Percentiles rank a stretch among this genome's conserved stretches.
These are phyloP conservation scores for Myrmophylax atrothorax DNA, from an alignment of 2,113 vertebrate genomes.

Conservation along the genomic window DNA sequence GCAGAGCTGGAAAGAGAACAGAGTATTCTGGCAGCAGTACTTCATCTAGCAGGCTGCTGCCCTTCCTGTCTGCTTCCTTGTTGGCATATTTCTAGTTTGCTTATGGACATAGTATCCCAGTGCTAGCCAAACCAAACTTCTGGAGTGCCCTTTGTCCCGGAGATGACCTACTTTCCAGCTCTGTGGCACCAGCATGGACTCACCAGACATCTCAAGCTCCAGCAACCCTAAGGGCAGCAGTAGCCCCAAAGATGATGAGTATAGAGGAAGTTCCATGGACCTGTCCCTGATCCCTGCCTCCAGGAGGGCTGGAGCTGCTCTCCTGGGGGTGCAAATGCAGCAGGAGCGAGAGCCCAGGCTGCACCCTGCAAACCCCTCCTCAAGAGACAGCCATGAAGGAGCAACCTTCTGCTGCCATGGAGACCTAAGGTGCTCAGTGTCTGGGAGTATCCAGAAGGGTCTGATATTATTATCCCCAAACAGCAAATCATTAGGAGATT, in stretches of 20 bases:
- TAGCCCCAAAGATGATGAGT: background rate
- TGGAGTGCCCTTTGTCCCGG: background rate
- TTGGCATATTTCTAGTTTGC: background rate
- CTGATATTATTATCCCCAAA: background rate
- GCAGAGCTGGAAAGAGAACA: background rate
- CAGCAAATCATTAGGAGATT: background rate
- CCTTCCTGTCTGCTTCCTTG: background rate
- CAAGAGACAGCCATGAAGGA: background rate
- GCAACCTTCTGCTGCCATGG: background rate
- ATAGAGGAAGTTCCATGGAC: background rate
- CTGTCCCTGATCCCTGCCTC: background rate
- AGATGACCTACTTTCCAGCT: background rate
- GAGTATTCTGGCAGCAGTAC: background rate
- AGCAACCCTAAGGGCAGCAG: background rate
- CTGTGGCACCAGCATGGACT: rapidly evolving
- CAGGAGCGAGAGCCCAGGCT: background rate
- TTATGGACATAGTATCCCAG: background rate
- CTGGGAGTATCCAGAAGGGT: background rate
- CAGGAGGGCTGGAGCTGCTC: background rate
- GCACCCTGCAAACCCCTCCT: background rate
- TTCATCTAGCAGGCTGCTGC: background rate
- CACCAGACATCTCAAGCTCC: background rate
- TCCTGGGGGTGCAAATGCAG: background rate
- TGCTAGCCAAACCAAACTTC: background rate
- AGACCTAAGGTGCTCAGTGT: background rate